phyloP scores from a whole-genome alignment of 2,888 invertebrate genomes.

The Punctoribates punctum region DNA sequence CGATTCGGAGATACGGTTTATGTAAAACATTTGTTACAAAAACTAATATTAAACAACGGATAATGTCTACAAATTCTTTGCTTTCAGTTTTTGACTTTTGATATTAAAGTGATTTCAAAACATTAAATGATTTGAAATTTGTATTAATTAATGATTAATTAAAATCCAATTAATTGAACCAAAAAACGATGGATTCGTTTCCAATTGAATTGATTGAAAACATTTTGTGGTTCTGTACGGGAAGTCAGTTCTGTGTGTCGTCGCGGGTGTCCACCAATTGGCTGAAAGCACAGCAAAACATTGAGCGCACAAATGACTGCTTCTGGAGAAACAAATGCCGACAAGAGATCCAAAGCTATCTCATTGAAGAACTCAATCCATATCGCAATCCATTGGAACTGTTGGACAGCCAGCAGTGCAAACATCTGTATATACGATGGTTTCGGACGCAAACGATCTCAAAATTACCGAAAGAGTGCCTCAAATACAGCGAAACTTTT shows the following conservation, averaged over 20 bases:
- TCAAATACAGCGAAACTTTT: not conserved
- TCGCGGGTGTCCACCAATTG: not conserved
- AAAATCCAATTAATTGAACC: not conserved
- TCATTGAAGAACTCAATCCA: not conserved
- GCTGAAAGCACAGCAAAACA: not conserved
- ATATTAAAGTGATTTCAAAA: no score
- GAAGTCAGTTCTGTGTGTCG: not conserved
- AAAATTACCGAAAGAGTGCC: not conserved
- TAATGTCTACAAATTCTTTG: no score
- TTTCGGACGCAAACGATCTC: not conserved
- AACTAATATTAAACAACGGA: no score
- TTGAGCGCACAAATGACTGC: not conserved
- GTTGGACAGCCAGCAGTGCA: not conserved
- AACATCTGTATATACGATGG: not conserved
- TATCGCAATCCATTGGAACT: not conserved
- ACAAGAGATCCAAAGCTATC: not conserved
- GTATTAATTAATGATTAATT: no score
- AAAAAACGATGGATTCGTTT: not conserved
- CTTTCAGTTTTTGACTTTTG: no score
- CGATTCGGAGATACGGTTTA: no score
- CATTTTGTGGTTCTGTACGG: not conserved
- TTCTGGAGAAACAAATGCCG: not conserved
- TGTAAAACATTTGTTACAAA: no score
- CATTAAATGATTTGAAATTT: no score
- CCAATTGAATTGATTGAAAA: conserved; percentile 12